Evolutionary conservation across 2,113 vertebrate species (phyloP).

Genomic region (Leucopternis melanops): DNA sequence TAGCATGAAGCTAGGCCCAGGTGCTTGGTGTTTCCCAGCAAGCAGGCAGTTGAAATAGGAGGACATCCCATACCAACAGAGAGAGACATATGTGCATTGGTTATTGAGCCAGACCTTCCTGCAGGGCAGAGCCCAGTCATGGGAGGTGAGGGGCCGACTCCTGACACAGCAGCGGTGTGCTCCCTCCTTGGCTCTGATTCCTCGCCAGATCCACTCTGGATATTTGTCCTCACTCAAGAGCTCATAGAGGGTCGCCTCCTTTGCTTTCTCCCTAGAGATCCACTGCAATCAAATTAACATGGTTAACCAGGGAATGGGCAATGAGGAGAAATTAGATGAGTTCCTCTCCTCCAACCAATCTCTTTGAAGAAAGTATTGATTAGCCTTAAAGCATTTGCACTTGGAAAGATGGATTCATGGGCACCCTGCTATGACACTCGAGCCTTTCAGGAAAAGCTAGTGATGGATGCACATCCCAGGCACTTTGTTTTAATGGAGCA

Average conservation of each 20-base stretch:
- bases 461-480: not conserved
- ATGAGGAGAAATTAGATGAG: not conserved
- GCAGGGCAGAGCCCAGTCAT: not conserved
- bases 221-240: not conserved
- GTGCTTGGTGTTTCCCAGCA: not conserved
- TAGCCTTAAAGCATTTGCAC: not conserved
- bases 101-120: not conserved
- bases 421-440: not conserved
- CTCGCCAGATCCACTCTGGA: not conserved
- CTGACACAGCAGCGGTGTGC: fast-evolving
- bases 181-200: not conserved
- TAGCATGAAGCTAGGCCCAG: not conserved
- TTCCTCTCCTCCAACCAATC: not conserved
- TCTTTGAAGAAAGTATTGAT: not conserved
- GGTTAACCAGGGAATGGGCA: not conserved
- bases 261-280: not conserved
- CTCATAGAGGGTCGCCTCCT: not conserved
- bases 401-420: not conserved
- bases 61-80: not conserved
- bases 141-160: not conserved
- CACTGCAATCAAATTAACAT: not conserved
- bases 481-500: not conserved
- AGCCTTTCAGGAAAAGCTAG: not conserved
- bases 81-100: not conserved
- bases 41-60: not conserved